Evolutionary conservation across 2,888 invertebrate species (phyloP).

Genomic region (Glaucopsyche alexis): DNA sequence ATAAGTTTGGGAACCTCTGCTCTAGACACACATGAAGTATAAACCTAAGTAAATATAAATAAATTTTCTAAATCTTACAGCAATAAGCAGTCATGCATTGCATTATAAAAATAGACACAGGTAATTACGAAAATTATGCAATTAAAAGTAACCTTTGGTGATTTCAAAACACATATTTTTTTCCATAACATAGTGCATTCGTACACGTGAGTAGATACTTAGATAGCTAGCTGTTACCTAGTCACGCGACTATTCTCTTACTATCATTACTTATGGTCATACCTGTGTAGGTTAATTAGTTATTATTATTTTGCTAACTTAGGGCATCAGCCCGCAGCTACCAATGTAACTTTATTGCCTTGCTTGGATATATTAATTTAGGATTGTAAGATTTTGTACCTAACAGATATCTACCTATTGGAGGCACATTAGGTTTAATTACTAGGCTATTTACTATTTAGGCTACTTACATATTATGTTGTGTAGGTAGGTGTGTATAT

Average conservation of each 20-base stretch:
- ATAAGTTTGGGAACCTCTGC: too few species aligned
- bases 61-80: background rate
- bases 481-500: too few species aligned
- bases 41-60: too few species aligned
- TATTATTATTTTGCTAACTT: background rate
- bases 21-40: too few species aligned
- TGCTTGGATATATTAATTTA: too few species aligned
- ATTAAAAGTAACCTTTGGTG: slow-evolving; percentile 20
- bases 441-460: too few species aligned
- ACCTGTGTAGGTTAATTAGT: background rate
- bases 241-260: background rate
- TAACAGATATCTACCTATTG: too few species aligned
- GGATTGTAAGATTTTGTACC: too few species aligned
- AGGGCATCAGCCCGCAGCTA: background rate
- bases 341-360: background rate
- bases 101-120: background rate
- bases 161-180: slow-evolving; percentile 13
- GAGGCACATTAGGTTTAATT: too few species aligned
- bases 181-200: background rate
- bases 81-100: background rate
- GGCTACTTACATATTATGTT: too few species aligned
- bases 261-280: background rate
- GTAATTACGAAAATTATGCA: slow-evolving; percentile 20
- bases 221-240: background rate
- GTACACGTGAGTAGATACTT: background rate